Evolutionary conservation across 2,113 vertebrate genomes (phyloP), one percentile per base, ranked within the genome.

Genomic region (Physeter macrocephalus): DNA sequence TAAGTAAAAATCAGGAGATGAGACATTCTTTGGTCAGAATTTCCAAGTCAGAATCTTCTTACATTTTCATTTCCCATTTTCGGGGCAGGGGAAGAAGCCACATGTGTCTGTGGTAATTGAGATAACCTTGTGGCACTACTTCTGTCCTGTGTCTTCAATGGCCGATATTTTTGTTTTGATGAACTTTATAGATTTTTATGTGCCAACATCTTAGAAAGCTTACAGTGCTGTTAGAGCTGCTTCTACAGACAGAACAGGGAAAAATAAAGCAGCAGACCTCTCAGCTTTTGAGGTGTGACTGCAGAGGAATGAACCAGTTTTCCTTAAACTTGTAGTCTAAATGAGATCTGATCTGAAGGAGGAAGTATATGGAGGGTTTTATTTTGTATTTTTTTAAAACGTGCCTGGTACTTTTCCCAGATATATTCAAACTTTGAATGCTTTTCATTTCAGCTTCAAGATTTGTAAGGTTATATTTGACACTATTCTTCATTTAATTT

Each of bases 41-140:
- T 87, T 88, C 31, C 86, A 95, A 89, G 67, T 46, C 49, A 71
- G 84, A 90, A 92, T 75, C 64, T 41, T 96, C 52, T 72, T 59
- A 75, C 34, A 72, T 94, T 96, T 90, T 66, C 61, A 43, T 74
- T 36, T 72, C 74, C 34, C n/a, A 74, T 67, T 57, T 59, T 20
- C 1, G 0, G 23, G 9, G 9, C 3, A 4, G 8, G 34, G 20
- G 12, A 8, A 18, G 9, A 57, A 81, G 15, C 31, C 18, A 36
- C 17, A 29, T 29, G 17, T 83, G 34, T 74, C 46, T 11, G 36
- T 69, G 21, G 52, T 71, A 36, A 89, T 5, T 43, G 23, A 91
- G 49, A 52, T 54, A 62, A 72, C 87, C 64, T 59, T 67, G 43
- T 57, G 15, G 43, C 49, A 18, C 57, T 52, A 27, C 23, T 89